Base-by-base conservation (phyloP, 1,140 invertebrate species). In the Druon quercuslanigerum region DNA sequence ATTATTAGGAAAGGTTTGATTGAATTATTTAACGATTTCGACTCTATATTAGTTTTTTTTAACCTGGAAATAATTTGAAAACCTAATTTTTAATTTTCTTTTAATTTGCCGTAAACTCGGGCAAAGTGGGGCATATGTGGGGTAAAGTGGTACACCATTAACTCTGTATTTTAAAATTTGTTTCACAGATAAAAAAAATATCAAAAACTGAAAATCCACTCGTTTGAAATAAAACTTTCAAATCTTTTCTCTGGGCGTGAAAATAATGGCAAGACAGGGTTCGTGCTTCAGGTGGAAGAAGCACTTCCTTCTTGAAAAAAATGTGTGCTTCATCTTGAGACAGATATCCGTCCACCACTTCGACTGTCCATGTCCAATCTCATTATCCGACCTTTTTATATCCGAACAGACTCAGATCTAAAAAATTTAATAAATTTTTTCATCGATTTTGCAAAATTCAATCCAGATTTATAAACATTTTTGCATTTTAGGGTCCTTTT, bases 261-360 rank as follows among this genome's bases (percentile, higher is more conserved):
- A 66, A n/a, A 40, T 2, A 60, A 40, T 60, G 57, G 6, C 57
- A 60, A 60, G 57, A 60, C 25, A 66, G 60, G 60, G 60, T 66
- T 40, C n/a, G 57, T 66, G 57, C 57, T 66, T 66, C 3, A 25
- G 33, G 20, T 12, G 54, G 54, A 56, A 17, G 17, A 66, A 16
- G 57, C 57, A 66, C 25, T 40, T 66, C 14, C n/a, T 66, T 14
- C 60, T 66, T 40, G 60, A 66, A 66, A 40, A 66, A 13, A 66
- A 66, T 40, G 6, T 66, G 13, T 60, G 60, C 60, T 66, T 66
- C 60, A 66, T 66, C 60, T 40, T 16, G 60, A 66, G 25, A 66
- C 60, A 66, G 60, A 66, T 66, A 66, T 66, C 60, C 60, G 60
- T 66, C 60, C 57, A 66, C 20, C 57, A 66, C 57, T 66, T 66